Percentiles rank a stretch among this genome's conserved stretches.
These are phyloP conservation scores for Gortyna flavago DNA, from an alignment of 2,888 invertebrate genomes.

Conservation along the genomic window DNA sequence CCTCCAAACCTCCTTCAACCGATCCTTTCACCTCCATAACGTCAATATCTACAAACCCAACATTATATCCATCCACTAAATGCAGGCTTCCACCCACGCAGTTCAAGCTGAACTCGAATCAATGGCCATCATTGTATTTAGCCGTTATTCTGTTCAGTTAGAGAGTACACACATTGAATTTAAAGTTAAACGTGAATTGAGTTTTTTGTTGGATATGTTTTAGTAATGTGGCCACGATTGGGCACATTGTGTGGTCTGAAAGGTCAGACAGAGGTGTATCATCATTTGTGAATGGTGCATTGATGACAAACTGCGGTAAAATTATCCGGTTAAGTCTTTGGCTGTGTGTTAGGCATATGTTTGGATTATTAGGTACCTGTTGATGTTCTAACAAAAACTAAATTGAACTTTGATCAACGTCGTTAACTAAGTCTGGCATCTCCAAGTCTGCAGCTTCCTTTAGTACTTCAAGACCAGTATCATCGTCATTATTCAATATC, in stretches of 20 bases:
- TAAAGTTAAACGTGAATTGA: conserved; percentile 48
- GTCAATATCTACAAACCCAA: conserved; percentile 57
- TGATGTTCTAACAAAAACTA: too few species aligned
- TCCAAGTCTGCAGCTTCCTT: background rate
- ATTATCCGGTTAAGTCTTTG: too few species aligned
- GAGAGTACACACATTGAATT: conserved; percentile 57
- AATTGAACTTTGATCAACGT: too few species aligned
- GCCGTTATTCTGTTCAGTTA: conserved; percentile 52
- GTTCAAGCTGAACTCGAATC: conserved; percentile 72
- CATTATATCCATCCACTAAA: conserved; percentile 48
- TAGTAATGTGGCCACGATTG: conserved; percentile 47
- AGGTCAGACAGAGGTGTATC: conserved; percentile 32
- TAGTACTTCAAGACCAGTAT: background rate
- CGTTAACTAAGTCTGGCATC: background rate
- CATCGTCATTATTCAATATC: background rate
- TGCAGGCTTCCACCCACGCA: conserved; percentile 74
- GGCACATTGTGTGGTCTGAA: conserved; percentile 47
- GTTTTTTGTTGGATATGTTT: conserved; percentile 51
- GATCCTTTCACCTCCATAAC: conserved; percentile 62
- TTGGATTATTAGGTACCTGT: too few species aligned
- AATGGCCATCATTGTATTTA: conserved; percentile 73
- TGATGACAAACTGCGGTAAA: conserved; percentile 18
- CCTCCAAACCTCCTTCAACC: conserved; percentile 42
- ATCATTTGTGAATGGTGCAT: conserved; percentile 23
- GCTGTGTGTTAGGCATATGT: too few species aligned